Evolutionary conservation across 1,140 invertebrate species (phyloP).

Genomic region (Agrypnia vestita): DNA sequence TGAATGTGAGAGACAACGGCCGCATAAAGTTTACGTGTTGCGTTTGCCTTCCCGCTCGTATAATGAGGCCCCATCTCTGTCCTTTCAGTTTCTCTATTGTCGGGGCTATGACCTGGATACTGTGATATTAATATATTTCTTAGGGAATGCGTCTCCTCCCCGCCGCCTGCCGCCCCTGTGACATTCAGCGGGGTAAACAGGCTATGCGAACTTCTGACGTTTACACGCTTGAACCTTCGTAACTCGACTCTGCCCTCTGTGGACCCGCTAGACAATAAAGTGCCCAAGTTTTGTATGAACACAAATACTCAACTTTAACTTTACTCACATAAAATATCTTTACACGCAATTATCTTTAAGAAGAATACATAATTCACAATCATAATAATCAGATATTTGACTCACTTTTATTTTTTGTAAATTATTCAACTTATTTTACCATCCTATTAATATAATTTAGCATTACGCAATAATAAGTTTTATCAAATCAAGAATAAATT

Average conservation of each 20-base stretch:
- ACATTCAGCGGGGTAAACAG: conserved; percentile 10
- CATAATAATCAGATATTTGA: too few relatives aligned
- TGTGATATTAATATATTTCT: conserved; percentile 9
- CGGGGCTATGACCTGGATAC: conserved; percentile 4
- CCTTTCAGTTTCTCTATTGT: conserved; percentile 29
- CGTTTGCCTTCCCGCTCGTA: neutral
- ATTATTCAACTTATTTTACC: too few relatives aligned
- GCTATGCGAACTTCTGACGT: conserved; percentile 23
- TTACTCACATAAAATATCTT: too few relatives aligned
- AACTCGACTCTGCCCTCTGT: conserved; percentile 7
- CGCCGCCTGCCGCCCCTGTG: neutral
- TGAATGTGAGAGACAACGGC: neutral
- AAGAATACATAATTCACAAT: too few relatives aligned
- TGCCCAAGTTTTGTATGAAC: conserved; percentile 26
- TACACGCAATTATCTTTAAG: too few relatives aligned
- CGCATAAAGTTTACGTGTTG: conserved; percentile 21
- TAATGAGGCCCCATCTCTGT: neutral
- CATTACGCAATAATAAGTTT: too few relatives aligned
- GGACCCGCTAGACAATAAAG: conserved; percentile 12
- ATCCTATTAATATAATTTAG: too few relatives aligned
- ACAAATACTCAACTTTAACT: too few relatives aligned
- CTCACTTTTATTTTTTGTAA: too few relatives aligned
- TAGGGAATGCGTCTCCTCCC: neutral
- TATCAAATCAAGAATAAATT: too few relatives aligned
- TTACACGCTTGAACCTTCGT: conserved; percentile 19